Conservation (phyloP, 2,888 invertebrate genomes). For the Dascillus cervinus region DNA sequence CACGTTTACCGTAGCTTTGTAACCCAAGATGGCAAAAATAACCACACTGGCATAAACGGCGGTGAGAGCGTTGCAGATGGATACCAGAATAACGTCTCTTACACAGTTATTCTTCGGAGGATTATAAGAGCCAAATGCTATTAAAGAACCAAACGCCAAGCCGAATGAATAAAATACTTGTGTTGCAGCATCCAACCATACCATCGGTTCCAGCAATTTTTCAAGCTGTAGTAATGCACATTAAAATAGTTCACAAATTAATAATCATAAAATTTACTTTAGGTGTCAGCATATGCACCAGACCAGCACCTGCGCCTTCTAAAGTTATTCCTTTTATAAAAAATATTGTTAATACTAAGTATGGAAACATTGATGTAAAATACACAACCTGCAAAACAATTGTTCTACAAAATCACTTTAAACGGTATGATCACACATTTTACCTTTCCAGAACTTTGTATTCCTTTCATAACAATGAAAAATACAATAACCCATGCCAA, state of each 20-base stretch:
- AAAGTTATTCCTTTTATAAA: constrained; percentile 85
- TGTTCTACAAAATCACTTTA: background rate
- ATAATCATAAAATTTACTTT: constrained; percentile 53
- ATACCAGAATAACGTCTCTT: constrained; percentile 82
- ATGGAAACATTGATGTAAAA: constrained; percentile 93
- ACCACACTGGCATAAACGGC: constrained; percentile 93
- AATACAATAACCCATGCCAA: constrained; percentile 88
- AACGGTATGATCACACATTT: background rate
- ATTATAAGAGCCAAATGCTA: constrained; percentile 94
- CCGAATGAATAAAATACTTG: constrained; percentile 97
- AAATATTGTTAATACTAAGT: constrained; percentile 88
- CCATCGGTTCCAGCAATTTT: constrained; percentile 77
- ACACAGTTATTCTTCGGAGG: constrained; percentile 92
- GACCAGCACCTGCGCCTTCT: constrained; percentile 77
- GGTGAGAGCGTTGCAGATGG: constrained; percentile 86
- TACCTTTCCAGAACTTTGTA: constrained; percentile 93
- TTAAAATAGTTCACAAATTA: background rate
- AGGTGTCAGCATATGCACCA: constrained; percentile 87
- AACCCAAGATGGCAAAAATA: constrained; percentile 91
- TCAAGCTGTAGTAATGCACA: constrained; percentile 54
- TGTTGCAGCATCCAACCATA: constrained; percentile 94
- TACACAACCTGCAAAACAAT: constrained; percentile 70
- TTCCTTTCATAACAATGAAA: constrained; percentile 93
- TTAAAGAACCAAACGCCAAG: constrained; percentile 88
- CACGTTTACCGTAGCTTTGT: constrained; percentile 88